Conservation (phyloP, 2,888 invertebrate genomes). For the Diplolepis rosae region DNA sequence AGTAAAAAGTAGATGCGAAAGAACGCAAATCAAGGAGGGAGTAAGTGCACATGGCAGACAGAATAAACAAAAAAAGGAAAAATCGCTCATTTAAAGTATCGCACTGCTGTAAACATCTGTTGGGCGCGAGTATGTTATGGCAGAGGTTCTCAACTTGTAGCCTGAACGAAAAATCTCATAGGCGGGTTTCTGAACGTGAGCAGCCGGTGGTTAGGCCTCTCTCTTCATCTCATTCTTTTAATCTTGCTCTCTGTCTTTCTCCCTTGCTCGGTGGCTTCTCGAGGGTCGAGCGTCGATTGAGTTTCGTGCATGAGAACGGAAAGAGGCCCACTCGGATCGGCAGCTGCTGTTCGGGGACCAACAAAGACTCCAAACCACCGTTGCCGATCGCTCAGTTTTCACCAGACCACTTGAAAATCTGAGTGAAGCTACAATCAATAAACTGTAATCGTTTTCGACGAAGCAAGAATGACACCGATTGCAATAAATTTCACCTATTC, state of each 20-base stretch:
- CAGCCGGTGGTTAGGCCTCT: constrained; percentile 36
- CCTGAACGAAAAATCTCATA: constrained; percentile 9
- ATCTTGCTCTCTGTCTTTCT: constrained; percentile 33
- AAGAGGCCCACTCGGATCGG: constrained; percentile 63
- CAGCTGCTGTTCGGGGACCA: constrained; percentile 61
- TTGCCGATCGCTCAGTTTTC: constrained; percentile 37
- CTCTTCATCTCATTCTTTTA: constrained; percentile 33
- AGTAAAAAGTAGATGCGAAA: too few species aligned
- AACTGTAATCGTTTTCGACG: not conserved
- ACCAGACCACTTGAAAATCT: constrained; percentile 41
- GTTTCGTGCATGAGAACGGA: constrained; percentile 72
- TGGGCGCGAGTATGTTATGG: constrained; percentile 62
- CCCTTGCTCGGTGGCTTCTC: constrained; percentile 35
- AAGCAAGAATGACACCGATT: not conserved
- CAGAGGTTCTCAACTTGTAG: constrained; percentile 58
- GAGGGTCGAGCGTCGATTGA: constrained; percentile 67
- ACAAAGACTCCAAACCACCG: constrained; percentile 57
- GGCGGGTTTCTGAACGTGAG: not conserved
- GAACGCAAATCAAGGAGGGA: constrained; percentile 45
- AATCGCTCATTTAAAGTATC: constrained; percentile 61
- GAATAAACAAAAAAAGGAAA: constrained; percentile 64
- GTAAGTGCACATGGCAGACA: constrained; percentile 64
- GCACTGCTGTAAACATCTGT: constrained; percentile 69
- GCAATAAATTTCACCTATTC: too few species aligned
- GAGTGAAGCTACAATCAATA: constrained; percentile 10